phyloP scores from a whole-genome alignment of 1,140 invertebrate species.

The Plodia interpunctella region DNA sequence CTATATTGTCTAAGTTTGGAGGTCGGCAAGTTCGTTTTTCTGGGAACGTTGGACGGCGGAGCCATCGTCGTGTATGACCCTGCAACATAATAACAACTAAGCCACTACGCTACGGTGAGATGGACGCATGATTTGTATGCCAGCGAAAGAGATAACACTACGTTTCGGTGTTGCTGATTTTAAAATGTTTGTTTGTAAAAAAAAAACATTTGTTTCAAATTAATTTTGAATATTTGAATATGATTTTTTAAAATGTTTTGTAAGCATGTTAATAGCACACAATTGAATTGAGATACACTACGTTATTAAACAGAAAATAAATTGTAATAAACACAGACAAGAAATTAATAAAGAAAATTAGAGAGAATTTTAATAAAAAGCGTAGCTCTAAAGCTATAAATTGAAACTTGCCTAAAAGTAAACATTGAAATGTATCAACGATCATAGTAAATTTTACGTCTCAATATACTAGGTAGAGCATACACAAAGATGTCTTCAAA shows the following conservation, averaged over 20 bases:
- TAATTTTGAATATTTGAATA: background rate
- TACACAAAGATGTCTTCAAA: no score
- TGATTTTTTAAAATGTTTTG: no score
- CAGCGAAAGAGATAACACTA: background rate
- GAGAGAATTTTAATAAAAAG: no score
- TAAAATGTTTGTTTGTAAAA: background rate
- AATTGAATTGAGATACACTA: no score
- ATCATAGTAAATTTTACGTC: no score
- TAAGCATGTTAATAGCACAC: no score
- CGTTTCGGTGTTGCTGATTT: background rate
- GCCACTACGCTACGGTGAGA: slow-evolving; percentile 7
- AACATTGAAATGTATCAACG: no score
- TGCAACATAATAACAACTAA: slow-evolving; percentile 29
- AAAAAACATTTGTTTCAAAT: background rate
- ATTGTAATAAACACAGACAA: background rate
- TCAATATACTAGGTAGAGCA: no score
- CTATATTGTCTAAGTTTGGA: slow-evolving; percentile 74
- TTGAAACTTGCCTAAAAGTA: no score
- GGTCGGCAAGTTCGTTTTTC: slow-evolving; percentile 58
- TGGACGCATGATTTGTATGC: background rate
- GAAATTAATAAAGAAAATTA: no score
- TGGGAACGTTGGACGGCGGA: slow-evolving; percentile 49
- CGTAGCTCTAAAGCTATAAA: no score
- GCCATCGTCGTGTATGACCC: slow-evolving; percentile 46
- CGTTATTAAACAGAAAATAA: no score